Conservation (phyloP, 2,113 vertebrate species). For the Cochlearius cochlearius region DNA sequence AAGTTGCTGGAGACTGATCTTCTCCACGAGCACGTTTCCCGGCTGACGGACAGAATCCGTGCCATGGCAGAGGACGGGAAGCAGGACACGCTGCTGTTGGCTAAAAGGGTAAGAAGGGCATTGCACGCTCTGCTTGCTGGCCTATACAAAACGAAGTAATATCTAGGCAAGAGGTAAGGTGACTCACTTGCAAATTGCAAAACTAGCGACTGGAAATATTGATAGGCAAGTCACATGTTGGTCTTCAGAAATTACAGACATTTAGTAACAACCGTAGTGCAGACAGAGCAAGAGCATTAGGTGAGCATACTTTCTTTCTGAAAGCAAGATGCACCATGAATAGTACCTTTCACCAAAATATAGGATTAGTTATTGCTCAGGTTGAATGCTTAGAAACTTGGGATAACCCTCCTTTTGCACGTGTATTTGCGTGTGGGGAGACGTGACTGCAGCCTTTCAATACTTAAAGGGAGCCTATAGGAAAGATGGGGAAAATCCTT, state of each 20-base stretch:
- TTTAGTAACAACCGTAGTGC: not conserved
- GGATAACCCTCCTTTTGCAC: not conserved
- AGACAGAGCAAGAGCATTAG: not conserved
- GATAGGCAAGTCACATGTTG: not conserved
- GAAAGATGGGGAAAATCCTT: too few species aligned
- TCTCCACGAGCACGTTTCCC: constrained; percentile 81
- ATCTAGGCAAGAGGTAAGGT: not conserved
- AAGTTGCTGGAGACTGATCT: constrained; percentile 84
- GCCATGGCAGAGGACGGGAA: constrained; percentile 68
- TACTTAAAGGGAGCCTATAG: too few species aligned
- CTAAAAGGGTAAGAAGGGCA: constrained; percentile 79
- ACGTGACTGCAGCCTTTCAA: too few species aligned
- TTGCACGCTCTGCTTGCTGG: not conserved
- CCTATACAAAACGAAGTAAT: not conserved
- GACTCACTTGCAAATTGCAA: constrained; percentile 9
- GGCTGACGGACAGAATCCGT: constrained; percentile 71
- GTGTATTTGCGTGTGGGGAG: too few species aligned
- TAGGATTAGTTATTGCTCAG: not conserved
- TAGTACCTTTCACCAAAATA: not conserved
- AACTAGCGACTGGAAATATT: not conserved
- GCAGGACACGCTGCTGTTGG: constrained; percentile 76
- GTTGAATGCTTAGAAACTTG: not conserved
- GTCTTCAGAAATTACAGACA: not conserved
- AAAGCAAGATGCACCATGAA: not conserved
- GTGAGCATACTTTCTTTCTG: not conserved